Conservation (phyloP, 2,888 invertebrate genomes). For the Drosophila parthenogenetica region DNA sequence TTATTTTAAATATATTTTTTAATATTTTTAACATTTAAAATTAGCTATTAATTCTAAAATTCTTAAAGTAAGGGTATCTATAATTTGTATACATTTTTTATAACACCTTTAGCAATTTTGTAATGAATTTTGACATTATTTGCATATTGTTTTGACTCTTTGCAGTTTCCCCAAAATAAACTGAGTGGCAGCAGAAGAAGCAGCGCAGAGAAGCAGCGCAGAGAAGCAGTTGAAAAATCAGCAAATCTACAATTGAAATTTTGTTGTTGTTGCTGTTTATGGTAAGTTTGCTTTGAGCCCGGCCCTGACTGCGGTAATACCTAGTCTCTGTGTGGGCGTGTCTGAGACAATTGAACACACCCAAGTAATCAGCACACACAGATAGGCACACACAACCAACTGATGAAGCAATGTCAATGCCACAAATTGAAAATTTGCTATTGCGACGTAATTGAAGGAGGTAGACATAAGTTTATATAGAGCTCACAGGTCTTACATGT, state of each 20-base stretch:
- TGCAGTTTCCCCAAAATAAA: slow-evolving; percentile 48
- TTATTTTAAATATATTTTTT: no score
- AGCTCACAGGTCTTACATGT: slow-evolving; percentile 15
- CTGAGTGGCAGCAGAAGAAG: slow-evolving; percentile 25
- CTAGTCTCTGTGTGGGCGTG: slow-evolving; percentile 53
- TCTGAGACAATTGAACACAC: slow-evolving; percentile 57
- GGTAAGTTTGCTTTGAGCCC: slow-evolving; percentile 54
- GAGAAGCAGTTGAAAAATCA: background rate
- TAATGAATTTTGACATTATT: slow-evolving; percentile 50
- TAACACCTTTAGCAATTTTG: slow-evolving; percentile 27
- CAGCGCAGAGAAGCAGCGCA: background rate
- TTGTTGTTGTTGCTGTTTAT: slow-evolving; percentile 69
- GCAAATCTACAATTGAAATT: slow-evolving; percentile 25
- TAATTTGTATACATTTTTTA: no score
- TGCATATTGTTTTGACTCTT: slow-evolving; percentile 51
- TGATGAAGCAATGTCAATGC: slow-evolving; percentile 77
- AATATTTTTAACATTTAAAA: no score
- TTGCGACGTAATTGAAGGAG: slow-evolving; percentile 38
- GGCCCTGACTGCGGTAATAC: slow-evolving; percentile 13
- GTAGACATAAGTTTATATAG: background rate
- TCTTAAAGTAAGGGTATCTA: slow-evolving; percentile 11
- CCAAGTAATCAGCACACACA: slow-evolving; percentile 52
- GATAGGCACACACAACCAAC: slow-evolving; percentile 18
- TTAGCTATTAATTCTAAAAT: no score
- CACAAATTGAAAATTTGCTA: slow-evolving; percentile 41